These are phyloP conservation scores for Channa argus DNA, from an alignment of 2,113 vertebrate species.

Conservation along the genomic window DNA sequence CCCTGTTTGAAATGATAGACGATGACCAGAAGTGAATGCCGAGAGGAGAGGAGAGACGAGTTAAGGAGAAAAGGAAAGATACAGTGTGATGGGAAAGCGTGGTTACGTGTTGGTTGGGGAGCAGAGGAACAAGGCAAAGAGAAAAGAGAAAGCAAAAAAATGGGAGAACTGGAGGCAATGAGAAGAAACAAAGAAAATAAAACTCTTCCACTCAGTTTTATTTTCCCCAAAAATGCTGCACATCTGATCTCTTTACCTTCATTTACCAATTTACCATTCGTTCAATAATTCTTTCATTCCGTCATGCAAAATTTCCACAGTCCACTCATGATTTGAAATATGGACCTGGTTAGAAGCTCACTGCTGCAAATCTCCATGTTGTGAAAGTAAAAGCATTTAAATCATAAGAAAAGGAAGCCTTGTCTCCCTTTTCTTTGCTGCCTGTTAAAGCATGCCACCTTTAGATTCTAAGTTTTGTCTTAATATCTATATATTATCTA, in stretches of 20 bases:
- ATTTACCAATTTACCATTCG: slow-evolving; percentile 34
- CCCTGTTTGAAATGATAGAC: slow-evolving; percentile 90
- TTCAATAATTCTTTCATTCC: slow-evolving; percentile 17
- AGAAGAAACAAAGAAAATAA: slow-evolving; percentile 6
- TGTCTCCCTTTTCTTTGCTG: slow-evolving; percentile 61
- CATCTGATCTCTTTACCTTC: slow-evolving; percentile 43
- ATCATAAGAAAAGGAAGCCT: slow-evolving; percentile 36
- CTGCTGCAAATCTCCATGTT: slow-evolving; percentile 38
- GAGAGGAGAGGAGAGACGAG: background rate
- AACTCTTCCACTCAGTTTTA: slow-evolving; percentile 53
- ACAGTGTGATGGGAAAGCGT: background rate
- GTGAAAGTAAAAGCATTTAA: slow-evolving; percentile 49
- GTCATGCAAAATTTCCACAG: slow-evolving; percentile 7
- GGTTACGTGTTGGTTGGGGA: slow-evolving; percentile 45
- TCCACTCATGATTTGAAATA: slow-evolving; percentile 22
- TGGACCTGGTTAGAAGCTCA: slow-evolving; percentile 19
- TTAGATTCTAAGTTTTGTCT: slow-evolving; percentile 64
- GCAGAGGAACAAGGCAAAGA: slow-evolving; percentile 45
- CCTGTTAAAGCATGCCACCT: slow-evolving; percentile 68
- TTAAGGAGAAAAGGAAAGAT: background rate
- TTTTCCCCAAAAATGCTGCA: slow-evolving; percentile 65
- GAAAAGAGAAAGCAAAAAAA: slow-evolving; percentile 12
- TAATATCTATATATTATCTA: slow-evolving; percentile 60
- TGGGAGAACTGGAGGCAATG: slow-evolving; percentile 7
- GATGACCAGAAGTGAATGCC: slow-evolving; percentile 82